Evolutionary conservation across 1,140 invertebrate species (phyloP).

Genomic region (Acromyrmex heyeri): DNA sequence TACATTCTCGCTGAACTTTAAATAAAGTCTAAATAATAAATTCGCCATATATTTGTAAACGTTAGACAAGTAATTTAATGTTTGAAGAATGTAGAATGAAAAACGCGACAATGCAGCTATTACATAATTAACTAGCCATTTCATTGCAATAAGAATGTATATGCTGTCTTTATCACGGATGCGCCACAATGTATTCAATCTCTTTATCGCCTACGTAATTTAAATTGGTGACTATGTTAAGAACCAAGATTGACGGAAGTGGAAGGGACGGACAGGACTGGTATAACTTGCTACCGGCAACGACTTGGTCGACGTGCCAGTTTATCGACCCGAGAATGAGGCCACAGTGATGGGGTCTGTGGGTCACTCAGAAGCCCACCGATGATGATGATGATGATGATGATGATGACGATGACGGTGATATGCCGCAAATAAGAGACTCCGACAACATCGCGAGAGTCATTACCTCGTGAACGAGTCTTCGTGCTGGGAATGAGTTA

Average conservation of each 20-base stretch:
- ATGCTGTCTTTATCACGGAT: background rate
- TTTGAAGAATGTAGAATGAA: background rate
- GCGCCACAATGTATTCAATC: slow-evolving; percentile 16
- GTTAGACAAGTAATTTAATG: background rate
- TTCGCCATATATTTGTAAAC: background rate
- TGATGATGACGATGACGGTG: slow-evolving; percentile 16
- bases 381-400: slow-evolving; percentile 22
- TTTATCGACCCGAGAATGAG: slow-evolving; percentile 60
- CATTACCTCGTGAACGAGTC: slow-evolving; percentile 40
- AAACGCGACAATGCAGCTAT: background rate
- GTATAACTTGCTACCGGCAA: background rate
- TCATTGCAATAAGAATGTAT: background rate
- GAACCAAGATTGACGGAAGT: slow-evolving; percentile 40
- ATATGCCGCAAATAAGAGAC: slow-evolving; percentile 35
- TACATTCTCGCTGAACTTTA: background rate
- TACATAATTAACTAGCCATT: background rate
- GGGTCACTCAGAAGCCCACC: slow-evolving; percentile 19
- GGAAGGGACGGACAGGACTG: slow-evolving; percentile 6
- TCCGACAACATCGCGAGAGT: background rate
- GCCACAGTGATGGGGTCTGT: slow-evolving; percentile 37
- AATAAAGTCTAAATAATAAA: background rate
- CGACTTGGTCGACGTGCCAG: slow-evolving; percentile 21
- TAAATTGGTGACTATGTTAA: slow-evolving; percentile 26
- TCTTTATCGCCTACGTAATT: background rate
- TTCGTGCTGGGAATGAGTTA: slow-evolving; percentile 57